Base-by-base conservation (phyloP, 2,888 invertebrate species). In the Sycophila texana region DNA sequence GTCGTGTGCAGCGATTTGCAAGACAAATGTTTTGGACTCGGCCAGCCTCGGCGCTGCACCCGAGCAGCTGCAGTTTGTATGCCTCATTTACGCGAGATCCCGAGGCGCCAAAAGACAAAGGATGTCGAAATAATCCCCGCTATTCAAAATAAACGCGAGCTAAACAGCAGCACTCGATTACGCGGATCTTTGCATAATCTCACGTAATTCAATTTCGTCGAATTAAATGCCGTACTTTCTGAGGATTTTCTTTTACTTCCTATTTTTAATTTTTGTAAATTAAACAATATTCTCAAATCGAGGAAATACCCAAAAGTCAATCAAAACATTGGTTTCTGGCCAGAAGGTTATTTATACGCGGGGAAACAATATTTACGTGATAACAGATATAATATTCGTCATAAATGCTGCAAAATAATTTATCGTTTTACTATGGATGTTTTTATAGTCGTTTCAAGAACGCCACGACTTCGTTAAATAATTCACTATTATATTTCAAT, bases 31-130 rank as follows among this genome's bases (percentile, higher is more conserved):
- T 10, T 30, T 14, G 16, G 16, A 55, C 10, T 47, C 39, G 39
- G 39, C 39, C 10, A 39, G 39, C 39, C 39, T 55, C n/a, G 39
- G n/a, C 39, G 7, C 39, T 20, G 30, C 18, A 30, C 18, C 18
- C 3, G 16, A 26, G 60, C 65, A 75, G 75, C 68, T 75, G 75
- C 53, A 47, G 14, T 7, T 18, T 3, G 16, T 30, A 18, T 53
- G 22, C 57, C 57, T 65, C 30, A 20, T 63, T 26, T 57, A 20
- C 20, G 4, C 61, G 7, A 20, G 65, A 22, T 13, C n/a, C 49
- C 26, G 75, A 22, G 61, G 61, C 68, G 68, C 68, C 55, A 70
- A 74, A 55, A 76, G 75, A 61, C 63, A 76, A 70, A 75, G 47
- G 75, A 70, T 70, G 20, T 68, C 22, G 75, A 76, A 76, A 76